phyloP scores from a whole-genome alignment of 2,888 invertebrate genomes.

The Pammene aurita region DNA sequence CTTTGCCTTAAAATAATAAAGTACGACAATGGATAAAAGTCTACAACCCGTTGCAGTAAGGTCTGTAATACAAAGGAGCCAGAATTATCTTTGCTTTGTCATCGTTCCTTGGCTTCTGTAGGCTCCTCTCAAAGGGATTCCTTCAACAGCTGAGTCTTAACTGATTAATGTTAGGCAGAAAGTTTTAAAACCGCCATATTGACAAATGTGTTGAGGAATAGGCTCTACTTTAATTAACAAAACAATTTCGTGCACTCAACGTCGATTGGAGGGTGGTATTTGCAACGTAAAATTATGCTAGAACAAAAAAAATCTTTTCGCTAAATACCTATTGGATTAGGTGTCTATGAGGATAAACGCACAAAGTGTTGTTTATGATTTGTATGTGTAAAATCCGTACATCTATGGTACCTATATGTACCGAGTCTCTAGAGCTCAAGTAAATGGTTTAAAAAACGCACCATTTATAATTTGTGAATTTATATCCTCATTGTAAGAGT shows the following conservation, averaged over 20 bases:
- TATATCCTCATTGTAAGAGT: no score
- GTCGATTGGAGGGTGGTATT: slow-evolving; percentile 1
- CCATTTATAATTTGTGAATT: no score
- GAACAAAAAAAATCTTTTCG: neutral
- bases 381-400: no score
- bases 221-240: slow-evolving; percentile 48
- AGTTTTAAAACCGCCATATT: slow-evolving; percentile 56
- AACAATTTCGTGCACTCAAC: neutral
- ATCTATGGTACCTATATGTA: no score
- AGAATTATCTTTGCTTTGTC: slow-evolving; percentile 49
- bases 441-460: neutral
- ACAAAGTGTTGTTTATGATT: no score
- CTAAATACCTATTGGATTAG: no score
- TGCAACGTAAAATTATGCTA: slow-evolving; percentile 5
- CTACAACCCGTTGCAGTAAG: slow-evolving; percentile 19
- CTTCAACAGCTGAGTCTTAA: slow-evolving; percentile 69
- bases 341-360: no score
- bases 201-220: slow-evolving; percentile 54
- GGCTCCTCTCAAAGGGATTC: slow-evolving; percentile 54
- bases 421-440: neutral
- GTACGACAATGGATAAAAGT: slow-evolving; percentile 9
- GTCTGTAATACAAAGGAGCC: slow-evolving; percentile 8
- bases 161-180: slow-evolving; percentile 62
- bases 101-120: slow-evolving; percentile 54
- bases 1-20: slow-evolving; percentile 23